These are phyloP conservation scores for Danio kyathit DNA, from an alignment of 2,797 vertebrate species.

Conservation along the genomic window DNA sequence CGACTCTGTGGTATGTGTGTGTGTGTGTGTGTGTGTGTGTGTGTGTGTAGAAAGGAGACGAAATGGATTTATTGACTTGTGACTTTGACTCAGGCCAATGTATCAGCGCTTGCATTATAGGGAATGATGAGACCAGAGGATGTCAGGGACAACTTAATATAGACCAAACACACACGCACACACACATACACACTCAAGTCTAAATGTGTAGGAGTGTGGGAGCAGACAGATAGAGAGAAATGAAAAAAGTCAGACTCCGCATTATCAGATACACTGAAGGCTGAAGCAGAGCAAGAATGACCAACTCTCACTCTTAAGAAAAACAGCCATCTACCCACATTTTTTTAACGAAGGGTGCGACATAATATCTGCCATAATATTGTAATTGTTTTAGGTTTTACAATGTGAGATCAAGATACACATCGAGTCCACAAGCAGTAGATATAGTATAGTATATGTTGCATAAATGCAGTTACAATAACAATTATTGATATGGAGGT, in stretches of 20 bases:
- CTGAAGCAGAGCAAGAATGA: constrained; percentile 30
- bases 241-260: constrained; percentile 3
- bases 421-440: no score
- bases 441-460: no score
- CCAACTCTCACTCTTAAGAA: not conserved
- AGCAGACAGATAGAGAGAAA: constrained; percentile 30
- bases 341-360: no score
- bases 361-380: no score
- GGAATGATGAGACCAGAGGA: constrained; percentile 90
- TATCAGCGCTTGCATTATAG: constrained; percentile 91
- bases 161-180: constrained; percentile 72
- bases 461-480: no score
- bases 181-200: constrained; percentile 32
- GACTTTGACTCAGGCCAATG: constrained; percentile 87
- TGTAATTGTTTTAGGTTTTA: no score
- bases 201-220: constrained; percentile 44
- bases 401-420: no score
- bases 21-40: constrained; percentile 65
- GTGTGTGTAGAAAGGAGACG: constrained; percentile 72
- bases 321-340: no score
- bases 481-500: no score
- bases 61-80: constrained; percentile 95
- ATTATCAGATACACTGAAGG: constrained; percentile 21
- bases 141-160: constrained; percentile 93
- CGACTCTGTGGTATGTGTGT: constrained; percentile 76